Base-by-base conservation (phyloP, 1,140 invertebrate species). In the Drosophila chauvacae region DNA sequence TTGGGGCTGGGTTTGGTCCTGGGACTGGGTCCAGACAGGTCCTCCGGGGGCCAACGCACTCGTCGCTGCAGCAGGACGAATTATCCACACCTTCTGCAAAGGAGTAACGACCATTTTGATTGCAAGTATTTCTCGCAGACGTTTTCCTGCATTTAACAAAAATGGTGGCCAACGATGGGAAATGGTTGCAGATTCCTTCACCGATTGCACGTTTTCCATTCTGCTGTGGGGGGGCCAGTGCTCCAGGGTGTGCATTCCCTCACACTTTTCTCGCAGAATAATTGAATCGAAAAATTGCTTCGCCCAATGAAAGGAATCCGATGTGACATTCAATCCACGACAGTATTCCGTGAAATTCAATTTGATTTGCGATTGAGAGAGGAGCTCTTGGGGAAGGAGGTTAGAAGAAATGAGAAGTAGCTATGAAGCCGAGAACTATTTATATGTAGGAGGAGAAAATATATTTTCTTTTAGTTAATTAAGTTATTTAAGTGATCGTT, bases 231-330 rank as follows among this genome's bases (percentile, higher is more conserved):
- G 30, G 47, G 39, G 59, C 62, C 37, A 48, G 16, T n/a, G 45
- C 23, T 45, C 30, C n/a, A 58, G 60, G 35, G 23, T 23, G 23
- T 79, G 83, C 71, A 86, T 56, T 77, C 64, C 53, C 63, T 53
- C 48, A 76, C 74, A 76, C 62, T 57, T 66, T 6, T 14, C 26
- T 23, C 9, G 64, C 50, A 80, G 53, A 77, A 80, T 87, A 87
- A 87, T 87, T 87, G 83, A 87, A 87, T 72, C 63, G 83, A 87
- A 64, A 86, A 87, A 87, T 87, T 70, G 66, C 56, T 82, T 77
- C 30, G 66, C 53, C 20, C 18, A 30, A 74, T 64, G 75, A 87
- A 85, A 70, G 39, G 47, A 73, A 65, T 61, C 47, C 42, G 37
- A 50, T 65, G 51, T 35, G 57, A 72, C 53, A 69, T 55, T 78